Percentiles rank a stretch among this genome's conserved stretches.
Conservation (phyloP, 2,797 vertebrate genomes). For the Merluccius polli region DNA sequence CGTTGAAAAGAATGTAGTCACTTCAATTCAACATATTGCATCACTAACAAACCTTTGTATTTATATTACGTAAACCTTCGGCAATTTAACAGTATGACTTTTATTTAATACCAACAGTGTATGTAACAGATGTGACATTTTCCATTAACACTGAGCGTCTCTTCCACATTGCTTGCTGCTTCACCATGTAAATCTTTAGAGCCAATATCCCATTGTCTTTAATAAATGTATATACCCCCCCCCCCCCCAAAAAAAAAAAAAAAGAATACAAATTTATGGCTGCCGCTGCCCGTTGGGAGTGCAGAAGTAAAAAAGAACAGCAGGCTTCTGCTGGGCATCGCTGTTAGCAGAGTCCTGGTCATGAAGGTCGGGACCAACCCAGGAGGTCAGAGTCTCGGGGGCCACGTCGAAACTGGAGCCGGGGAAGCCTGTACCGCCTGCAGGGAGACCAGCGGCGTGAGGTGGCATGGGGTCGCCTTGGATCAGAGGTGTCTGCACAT, state of each 20-base stretch:
- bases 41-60: background rate
- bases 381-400: background rate
- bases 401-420: background rate
- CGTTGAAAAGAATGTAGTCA: background rate
- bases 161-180: background rate
- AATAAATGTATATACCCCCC: background rate
- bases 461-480: constrained; percentile 8
- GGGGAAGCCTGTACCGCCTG: background rate
- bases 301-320: background rate
- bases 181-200: background rate
- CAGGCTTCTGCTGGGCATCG: background rate
- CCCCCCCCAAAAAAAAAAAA: background rate
- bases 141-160: background rate
- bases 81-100: too few relatives aligned
- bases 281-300: background rate
- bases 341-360: background rate
- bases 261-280: background rate
- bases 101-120: too few relatives aligned
- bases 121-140: background rate
- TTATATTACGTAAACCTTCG: too few relatives aligned
- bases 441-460: background rate
- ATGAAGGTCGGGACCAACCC: background rate
- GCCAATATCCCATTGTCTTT: background rate
- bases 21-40: background rate
- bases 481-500: constrained; percentile 11